Conservation (phyloP, 2,888 invertebrate genomes). For the Hydraecia micacea region DNA sequence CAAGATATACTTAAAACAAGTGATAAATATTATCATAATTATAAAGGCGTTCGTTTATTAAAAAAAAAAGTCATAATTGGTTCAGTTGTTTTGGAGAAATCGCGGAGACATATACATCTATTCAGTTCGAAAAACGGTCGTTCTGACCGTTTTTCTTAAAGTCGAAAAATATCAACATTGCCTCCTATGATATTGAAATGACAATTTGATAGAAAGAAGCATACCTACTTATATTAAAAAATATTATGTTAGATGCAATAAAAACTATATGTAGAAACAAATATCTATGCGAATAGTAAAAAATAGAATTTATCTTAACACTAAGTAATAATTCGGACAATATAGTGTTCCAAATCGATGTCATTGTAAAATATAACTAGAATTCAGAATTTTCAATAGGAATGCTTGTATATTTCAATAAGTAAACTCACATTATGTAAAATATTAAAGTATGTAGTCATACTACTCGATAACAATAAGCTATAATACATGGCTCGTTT, state of each 20-base stretch:
- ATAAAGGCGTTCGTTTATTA: background rate
- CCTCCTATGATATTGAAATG: background rate
- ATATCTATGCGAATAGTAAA: slow-evolving; percentile 48
- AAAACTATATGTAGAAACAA: slow-evolving; percentile 17
- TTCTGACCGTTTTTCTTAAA: background rate
- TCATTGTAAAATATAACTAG: slow-evolving; percentile 20
- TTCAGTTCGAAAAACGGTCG: background rate
- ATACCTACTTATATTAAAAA: background rate
- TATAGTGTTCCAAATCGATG: slow-evolving; percentile 35
- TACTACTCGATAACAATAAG: slow-evolving; percentile 42
- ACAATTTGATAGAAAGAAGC: background rate
- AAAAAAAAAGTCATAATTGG: background rate
- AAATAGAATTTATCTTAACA: slow-evolving; percentile 18
- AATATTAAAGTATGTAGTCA: slow-evolving; percentile 30
- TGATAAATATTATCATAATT: background rate
- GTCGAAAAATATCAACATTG: background rate
- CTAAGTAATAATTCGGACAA: slow-evolving; percentile 19
- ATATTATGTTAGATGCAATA: slow-evolving; percentile 25
- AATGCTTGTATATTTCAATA: slow-evolving; percentile 43
- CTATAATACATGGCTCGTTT: slow-evolving; percentile 46
- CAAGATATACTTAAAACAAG: background rate
- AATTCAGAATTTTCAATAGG: slow-evolving; percentile 25
- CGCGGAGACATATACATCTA: no score
- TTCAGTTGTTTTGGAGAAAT: background rate
- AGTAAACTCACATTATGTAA: slow-evolving; percentile 13